Base-by-base conservation (phyloP, 2,113 vertebrate species). In the Setophaga petechia region DNA sequence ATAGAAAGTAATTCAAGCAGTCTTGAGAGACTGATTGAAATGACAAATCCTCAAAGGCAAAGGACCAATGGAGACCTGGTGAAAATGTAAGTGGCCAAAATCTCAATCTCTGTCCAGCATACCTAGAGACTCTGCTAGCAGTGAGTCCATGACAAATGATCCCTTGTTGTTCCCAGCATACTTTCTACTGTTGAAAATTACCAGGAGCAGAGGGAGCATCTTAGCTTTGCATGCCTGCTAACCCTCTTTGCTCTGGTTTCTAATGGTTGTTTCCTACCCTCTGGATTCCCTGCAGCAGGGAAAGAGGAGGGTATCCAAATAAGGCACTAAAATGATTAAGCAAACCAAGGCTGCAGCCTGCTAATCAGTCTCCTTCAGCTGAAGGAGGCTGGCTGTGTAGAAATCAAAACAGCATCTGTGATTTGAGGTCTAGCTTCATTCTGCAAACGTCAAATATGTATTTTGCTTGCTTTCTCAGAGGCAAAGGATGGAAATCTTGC, bases 361-460 rank as follows among this genome's bases (percentile, higher is more conserved):
- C 44, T 90, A 76, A 76, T 81, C 41, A 30, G 27, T 59, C 90
- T 94, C 68, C 80, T 85, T 81, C 73, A 87, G 95, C 82, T 95
- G 94, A 85, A 96, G 92, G 75, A 85, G 80, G 67, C 65, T 68
- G 84, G 76, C 72, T 84, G 80, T 47, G 41, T 75, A 27, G 16
- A 94, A 90, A 63, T 94, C 65, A 93, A 95, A 97, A 84, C 33
- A 93, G 83, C 84, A 79, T 89, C 88, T 9, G 1, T 91, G 93
- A 93, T 96, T 94, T 84, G 88, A 90, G 73, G 91, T 82, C 24
- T 71, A 33, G 23, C 37, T 94, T 90, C 94, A 51, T 87, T 96
- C 90, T 95, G 92, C 75, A 84, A 89, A 66, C 65, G 85, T 84
- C 39, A 90, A 87, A 96, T 95, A 94, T 73, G 35, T 96, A 89